phyloP scores from a whole-genome alignment of 2,113 vertebrate species.

The Helogale parvula region DNA sequence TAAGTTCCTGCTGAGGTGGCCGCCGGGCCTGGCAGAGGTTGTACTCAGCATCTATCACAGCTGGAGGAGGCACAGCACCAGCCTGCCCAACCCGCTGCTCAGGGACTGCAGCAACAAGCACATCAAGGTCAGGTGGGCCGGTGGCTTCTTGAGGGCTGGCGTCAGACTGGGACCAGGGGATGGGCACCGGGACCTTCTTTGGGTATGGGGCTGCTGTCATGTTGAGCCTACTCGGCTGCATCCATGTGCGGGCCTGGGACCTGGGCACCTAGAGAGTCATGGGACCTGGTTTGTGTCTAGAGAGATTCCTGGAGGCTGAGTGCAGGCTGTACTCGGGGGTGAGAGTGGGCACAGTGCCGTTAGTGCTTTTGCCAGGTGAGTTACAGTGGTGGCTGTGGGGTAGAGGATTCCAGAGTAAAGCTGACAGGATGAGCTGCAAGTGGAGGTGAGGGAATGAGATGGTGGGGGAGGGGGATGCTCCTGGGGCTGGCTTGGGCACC shows the following conservation, averaged over 20 bases:
- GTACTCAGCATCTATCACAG: slow-evolving; percentile 92
- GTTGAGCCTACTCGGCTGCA: not conserved
- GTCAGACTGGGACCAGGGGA: not conserved
- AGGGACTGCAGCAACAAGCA: slow-evolving; percentile 94
- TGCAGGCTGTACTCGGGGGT: accelerated
- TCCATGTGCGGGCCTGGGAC: not conserved
- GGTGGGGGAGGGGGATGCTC: too few relatives aligned
- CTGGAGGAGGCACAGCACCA: slow-evolving; percentile 96
- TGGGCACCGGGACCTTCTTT: not conserved
- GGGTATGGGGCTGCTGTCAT: not conserved
- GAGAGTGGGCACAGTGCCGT: not conserved
- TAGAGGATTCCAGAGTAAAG: not conserved
- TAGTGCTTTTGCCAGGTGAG: not conserved
- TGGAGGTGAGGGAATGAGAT: not conserved
- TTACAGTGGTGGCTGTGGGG: not conserved
- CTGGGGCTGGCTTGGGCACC: too few relatives aligned
- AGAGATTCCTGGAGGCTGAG: not conserved
- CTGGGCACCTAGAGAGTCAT: not conserved
- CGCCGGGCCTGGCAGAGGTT: slow-evolving; percentile 90
- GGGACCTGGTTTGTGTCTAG: not conserved
- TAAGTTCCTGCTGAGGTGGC: slow-evolving; percentile 94
- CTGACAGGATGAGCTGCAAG: not conserved
- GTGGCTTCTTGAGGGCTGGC: accelerated
- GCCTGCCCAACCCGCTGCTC: slow-evolving; percentile 95
- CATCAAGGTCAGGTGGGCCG: slow-evolving; percentile 86